Conservation (phyloP, 2,797 vertebrate species). For the Eremophila alpestris region DNA sequence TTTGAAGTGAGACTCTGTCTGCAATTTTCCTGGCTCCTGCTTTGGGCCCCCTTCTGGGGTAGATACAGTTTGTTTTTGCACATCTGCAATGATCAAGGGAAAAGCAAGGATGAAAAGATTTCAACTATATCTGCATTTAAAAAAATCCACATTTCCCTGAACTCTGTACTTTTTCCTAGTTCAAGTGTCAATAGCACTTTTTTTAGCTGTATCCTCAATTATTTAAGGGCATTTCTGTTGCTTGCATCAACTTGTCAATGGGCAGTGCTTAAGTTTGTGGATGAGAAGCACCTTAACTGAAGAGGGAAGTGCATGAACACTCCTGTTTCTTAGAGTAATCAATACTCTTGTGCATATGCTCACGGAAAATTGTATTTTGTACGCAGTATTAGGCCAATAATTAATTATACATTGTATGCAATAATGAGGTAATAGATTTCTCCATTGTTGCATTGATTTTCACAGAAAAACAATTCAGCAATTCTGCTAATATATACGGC, state of each 20-base stretch:
- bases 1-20: neutral
- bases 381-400: neutral
- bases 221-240: neutral
- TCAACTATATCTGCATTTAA: neutral
- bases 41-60: neutral
- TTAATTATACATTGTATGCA: neutral
- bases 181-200: neutral
- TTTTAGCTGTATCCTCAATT: neutral
- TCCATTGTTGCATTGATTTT: neutral
- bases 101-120: neutral
- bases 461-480: neutral
- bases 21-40: neutral
- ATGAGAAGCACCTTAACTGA: neutral
- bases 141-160: neutral
- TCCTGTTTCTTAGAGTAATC: neutral
- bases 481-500: fast-evolving
- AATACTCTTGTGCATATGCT: neutral
- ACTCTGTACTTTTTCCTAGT: neutral
- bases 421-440: neutral
- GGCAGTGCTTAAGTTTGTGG: neutral
- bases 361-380: neutral
- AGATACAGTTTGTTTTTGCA: neutral
- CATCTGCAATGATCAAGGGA: neutral
- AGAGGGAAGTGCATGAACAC: neutral
- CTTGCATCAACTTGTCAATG: neutral